These are phyloP conservation scores for Hermetia illucens DNA, from an alignment of 1,140 invertebrate species.

Conservation along the genomic window DNA sequence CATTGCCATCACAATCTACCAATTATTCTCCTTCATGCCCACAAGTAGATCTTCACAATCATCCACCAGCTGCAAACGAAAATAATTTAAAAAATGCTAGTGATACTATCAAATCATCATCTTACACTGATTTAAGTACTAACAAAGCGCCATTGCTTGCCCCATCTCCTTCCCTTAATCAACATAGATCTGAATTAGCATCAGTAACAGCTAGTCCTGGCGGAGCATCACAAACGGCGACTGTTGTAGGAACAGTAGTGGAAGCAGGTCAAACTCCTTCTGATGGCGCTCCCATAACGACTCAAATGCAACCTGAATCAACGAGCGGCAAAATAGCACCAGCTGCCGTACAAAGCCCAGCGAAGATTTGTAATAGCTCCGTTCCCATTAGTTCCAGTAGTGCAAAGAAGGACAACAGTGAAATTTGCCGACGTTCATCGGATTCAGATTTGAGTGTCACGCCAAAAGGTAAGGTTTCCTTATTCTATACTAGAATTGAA, in stretches of 20 bases:
- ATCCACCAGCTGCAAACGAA: too few relatives aligned
- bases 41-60: too few relatives aligned
- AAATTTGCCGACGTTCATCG: slow-evolving; percentile 66
- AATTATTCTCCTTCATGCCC: too few relatives aligned
- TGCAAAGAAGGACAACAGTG: slow-evolving; percentile 8
- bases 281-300: slow-evolving; percentile 1
- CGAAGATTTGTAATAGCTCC: neutral
- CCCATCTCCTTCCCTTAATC: neutral
- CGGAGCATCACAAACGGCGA: neutral
- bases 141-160: slow-evolving; percentile 6
- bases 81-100: neutral
- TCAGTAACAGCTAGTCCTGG: slow-evolving; percentile 2
- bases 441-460: slow-evolving; percentile 87
- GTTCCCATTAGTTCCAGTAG: slow-evolving; percentile 18
- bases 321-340: slow-evolving; percentile 11
- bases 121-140: slow-evolving; percentile 6
- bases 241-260: neutral
- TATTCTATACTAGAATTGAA: too few relatives aligned
- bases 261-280: neutral
- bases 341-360: slow-evolving; percentile 1
- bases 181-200: slow-evolving; percentile 14
- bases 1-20: too few relatives aligned
- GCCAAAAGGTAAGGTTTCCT: slow-evolving; percentile 79
- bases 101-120: neutral
- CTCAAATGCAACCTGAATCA: slow-evolving; percentile 11